phyloP scores from a whole-genome alignment of 2,113 vertebrate genomes.

The Solea solea region DNA sequence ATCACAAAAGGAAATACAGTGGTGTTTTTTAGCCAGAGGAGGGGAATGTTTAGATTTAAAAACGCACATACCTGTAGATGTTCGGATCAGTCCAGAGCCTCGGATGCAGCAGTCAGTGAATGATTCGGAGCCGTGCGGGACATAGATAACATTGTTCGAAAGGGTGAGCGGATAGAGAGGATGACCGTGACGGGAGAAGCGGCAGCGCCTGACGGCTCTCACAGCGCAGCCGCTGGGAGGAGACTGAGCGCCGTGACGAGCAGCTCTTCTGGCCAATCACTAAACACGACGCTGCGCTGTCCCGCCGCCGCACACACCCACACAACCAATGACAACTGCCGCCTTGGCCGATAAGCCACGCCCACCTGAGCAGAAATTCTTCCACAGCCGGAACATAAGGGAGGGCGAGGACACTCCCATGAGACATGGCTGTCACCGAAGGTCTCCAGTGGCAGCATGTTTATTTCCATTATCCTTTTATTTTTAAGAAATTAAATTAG shows the following conservation, averaged over 20 bases:
- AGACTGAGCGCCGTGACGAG: conserved; percentile 18
- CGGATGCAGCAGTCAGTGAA: conserved; percentile 12
- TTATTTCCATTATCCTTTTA: neutral
- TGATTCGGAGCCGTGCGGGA: conserved; percentile 18
- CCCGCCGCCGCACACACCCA: rapidly evolving
- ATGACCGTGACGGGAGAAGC: conserved; percentile 37
- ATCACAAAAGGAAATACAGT: neutral
- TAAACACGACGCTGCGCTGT: neutral
- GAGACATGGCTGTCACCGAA: conserved; percentile 29
- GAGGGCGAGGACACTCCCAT: neutral
- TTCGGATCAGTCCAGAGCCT: conserved; percentile 49
- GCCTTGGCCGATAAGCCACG: neutral
- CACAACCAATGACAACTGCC: conserved; percentile 58
- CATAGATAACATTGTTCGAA: conserved; percentile 63
- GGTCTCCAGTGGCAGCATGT: neutral
- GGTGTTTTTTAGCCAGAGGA: no score
- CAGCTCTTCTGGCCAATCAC: conserved; percentile 65
- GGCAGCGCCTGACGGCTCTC: conserved; percentile 64
- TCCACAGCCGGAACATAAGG: conserved; percentile 5
- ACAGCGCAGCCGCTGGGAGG: conserved; percentile 55
- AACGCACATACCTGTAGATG: conserved; percentile 51
- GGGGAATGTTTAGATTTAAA: neutral
- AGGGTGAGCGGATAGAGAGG: conserved; percentile 37
- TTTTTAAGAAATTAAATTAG: neutral
- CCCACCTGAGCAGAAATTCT: conserved; percentile 32